Base-by-base conservation (phyloP, 2,113 vertebrate species). In the Jaculus jaculus region DNA sequence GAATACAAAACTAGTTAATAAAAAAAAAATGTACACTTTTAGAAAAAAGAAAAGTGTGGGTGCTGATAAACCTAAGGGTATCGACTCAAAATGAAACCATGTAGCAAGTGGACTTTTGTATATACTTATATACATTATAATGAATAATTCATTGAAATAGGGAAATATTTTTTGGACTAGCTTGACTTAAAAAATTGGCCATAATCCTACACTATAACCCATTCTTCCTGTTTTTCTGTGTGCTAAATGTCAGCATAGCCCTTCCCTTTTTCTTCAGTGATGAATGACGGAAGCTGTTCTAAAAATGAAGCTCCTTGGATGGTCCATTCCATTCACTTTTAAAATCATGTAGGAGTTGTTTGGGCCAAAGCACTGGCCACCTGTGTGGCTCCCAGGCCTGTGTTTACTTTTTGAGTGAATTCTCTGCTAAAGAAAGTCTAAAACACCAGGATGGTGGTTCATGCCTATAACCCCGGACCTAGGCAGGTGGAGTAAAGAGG, bases 261-360 rank as follows among this genome's bases (percentile, higher is more conserved):
- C 10, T 37, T 82, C 79, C 24, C 15, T 78, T 30, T 16, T 23
- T 60, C 5, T 12, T 61, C 2, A 28, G 20, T 4, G 10, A 0
- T 21, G 2, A 60, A 80, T 72, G 61, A 18, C 9, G 5, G 0
- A 63, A 79, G 47, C 16, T 26, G 23, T 26, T 77, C 65, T 39
- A 23, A 72, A 79, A 6, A 0, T 47, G 18, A 89, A 74, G 6
- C 0, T 8, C 3, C 1, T 0, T n/a, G 0, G 7, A 74, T 18
- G 54, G 39, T 73, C 63, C 51, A 28, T 32, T 58, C 6, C 1
- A 18, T 28, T 32, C 68, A n/a, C 24, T 47, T 87, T 32, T 32
- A 77, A 73, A 65, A 60, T 72, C n/a, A 37, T 23, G 2, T 3
- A 34, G 30, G n/a, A 65, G 13, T 42, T 39, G 26, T 24, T 66